phyloP scores from a whole-genome alignment of 2,888 invertebrate species.

The Volucella inflata region DNA sequence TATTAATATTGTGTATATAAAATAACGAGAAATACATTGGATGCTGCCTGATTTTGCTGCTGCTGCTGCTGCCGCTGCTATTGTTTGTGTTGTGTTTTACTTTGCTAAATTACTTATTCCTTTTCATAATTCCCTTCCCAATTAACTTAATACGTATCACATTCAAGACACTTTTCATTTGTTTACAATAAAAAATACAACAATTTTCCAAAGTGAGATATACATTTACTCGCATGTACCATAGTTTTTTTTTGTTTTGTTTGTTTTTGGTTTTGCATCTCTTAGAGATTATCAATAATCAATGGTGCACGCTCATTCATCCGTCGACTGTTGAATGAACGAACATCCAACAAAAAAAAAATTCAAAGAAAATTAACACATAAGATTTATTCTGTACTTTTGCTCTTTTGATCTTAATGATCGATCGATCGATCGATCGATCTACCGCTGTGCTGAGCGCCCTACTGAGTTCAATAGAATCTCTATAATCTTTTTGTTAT shows the following conservation, averaged over 20 bases:
- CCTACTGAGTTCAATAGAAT: constrained; percentile 16
- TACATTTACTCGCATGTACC: constrained; percentile 1
- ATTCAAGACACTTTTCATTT: constrained; percentile 65
- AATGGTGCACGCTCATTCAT: constrained; percentile 26
- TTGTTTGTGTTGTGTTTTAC: constrained; percentile 1
- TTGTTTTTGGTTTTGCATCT: constrained; percentile 41
- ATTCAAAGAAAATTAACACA: constrained; percentile 4
- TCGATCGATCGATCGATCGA: no score
- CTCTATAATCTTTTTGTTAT: constrained; percentile 30
- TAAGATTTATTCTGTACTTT: constrained; percentile 25
- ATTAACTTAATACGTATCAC: constrained; percentile 70
- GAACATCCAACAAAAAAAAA: background rate
- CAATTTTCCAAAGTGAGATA: constrained; percentile 62
- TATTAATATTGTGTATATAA: constrained; percentile 54
- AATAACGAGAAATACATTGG: constrained; percentile 73
- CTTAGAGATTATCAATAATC: constrained; percentile 50
- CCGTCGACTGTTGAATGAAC: constrained; percentile 33
- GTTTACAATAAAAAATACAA: constrained; percentile 59
- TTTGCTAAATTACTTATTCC: background rate
- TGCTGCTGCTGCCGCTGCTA: constrained; percentile 25
- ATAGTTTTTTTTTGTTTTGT: background rate
- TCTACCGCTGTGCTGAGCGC: no score
- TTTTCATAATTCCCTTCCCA: constrained; percentile 49
- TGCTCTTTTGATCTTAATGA: background rate
- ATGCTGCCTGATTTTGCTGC: constrained; percentile 62